A percentile compares a stretch with the other conserved stretches of the same genome.
Conservation (phyloP, 1,140 invertebrate genomes). For the Cyclargus thomasi region DNA sequence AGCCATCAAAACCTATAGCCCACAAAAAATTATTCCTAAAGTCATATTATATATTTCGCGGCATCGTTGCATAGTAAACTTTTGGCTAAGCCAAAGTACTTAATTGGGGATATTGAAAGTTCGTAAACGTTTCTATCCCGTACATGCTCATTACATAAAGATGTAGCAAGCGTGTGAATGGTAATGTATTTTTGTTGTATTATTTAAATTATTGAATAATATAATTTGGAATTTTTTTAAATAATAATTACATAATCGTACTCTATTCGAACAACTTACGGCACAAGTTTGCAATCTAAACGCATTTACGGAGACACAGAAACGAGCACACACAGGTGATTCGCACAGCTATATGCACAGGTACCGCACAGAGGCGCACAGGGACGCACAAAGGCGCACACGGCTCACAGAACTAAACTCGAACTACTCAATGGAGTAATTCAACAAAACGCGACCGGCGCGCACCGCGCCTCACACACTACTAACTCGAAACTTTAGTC, state of each 20-base stretch:
- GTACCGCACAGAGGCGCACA: neutral
- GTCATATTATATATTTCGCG: too few relatives aligned
- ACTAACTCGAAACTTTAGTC: neutral
- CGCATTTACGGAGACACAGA: constrained; percentile 1
- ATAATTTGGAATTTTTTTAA: neutral
- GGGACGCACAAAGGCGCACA: constrained; percentile 2
- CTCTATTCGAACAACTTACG: neutral
- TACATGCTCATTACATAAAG: neutral
- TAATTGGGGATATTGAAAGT: neutral
- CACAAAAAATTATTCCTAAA: too few relatives aligned
- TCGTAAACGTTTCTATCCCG: neutral
- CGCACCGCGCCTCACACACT: neutral
- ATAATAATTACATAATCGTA: neutral
- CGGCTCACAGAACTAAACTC: neutral
- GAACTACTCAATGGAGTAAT: neutral
- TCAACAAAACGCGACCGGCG: constrained; percentile 1
- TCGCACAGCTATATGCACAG: constrained; percentile 1
- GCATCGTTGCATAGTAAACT: too few relatives aligned
- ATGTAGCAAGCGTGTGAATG: neutral
- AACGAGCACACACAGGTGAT: constrained; percentile 1
- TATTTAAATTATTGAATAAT: neutral
- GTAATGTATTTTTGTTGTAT: constrained; percentile 3
- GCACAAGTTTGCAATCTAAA: neutral
- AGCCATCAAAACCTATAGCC: too few relatives aligned
- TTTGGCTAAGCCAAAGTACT: too few relatives aligned